A percentile compares a stretch with the other conserved stretches of the same genome.
These are phyloP conservation scores for Pardosa pseudoannulata DNA, from an alignment of 2,888 invertebrate genomes.

Conservation along the genomic window DNA sequence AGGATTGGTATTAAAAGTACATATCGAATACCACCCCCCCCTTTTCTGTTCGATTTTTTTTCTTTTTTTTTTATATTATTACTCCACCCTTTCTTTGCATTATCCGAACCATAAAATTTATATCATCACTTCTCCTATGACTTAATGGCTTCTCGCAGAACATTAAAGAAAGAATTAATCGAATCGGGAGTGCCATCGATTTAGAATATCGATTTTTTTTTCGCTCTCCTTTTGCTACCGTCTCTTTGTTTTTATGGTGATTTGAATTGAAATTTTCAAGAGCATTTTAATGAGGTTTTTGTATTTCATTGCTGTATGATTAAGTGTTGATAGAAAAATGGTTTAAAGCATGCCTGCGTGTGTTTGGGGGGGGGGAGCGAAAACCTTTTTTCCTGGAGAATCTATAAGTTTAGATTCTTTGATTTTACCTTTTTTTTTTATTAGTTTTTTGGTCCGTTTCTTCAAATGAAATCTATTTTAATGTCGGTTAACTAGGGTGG, in stretches of 20 bases:
- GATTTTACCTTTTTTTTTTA: too few species aligned
- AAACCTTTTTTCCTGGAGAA: too few species aligned
- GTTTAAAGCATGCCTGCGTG: too few species aligned
- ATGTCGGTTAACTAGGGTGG: too few species aligned
- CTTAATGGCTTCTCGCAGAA: background rate
- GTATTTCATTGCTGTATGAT: background rate
- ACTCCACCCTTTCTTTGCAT: background rate
- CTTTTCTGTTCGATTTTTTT: too few species aligned
- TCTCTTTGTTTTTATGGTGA: background rate
- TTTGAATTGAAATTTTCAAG: background rate
- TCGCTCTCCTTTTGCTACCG: background rate
- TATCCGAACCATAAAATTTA: background rate
- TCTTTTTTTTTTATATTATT: too few species aligned
- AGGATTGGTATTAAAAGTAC: background rate
- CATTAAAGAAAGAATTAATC: background rate
- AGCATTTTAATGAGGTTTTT: background rate
- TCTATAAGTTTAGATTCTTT: too few species aligned
- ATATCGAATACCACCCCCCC: background rate
- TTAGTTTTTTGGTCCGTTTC: too few species aligned
- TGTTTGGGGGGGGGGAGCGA: too few species aligned
- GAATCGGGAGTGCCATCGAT: background rate
- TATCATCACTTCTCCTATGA: background rate
- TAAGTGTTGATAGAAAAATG: background rate
- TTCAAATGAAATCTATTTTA: too few species aligned
- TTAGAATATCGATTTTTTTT: background rate